A percentile compares a stretch with the other conserved stretches of the same genome.
Evolutionary conservation across 2,113 vertebrate species (phyloP).

Genomic region (Motacilla tschutschensis): DNA sequence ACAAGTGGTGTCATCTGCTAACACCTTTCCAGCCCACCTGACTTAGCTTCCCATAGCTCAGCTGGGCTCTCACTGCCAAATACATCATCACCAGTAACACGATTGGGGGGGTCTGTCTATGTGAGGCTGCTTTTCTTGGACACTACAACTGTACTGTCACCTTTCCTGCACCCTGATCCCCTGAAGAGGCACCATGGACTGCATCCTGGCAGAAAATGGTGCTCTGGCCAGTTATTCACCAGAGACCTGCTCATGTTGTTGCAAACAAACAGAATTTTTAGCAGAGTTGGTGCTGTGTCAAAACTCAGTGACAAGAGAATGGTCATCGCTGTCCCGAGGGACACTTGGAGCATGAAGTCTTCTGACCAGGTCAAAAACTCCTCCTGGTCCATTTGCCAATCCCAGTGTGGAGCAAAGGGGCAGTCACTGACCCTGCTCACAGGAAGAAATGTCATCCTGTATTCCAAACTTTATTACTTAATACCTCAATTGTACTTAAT

Average conservation of each 20-base stretch:
- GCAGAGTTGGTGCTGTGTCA: background rate
- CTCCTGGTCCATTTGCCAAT: background rate
- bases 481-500: slow-evolving; percentile 53
- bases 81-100: background rate
- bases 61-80: background rate
- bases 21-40: background rate
- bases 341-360: background rate
- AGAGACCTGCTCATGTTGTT: background rate
- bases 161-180: background rate
- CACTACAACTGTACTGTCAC: background rate
- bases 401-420: fast-evolving
- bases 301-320: background rate
- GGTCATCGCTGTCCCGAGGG: fast-evolving
- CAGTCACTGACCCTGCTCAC: background rate
- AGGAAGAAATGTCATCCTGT: background rate
- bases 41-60: background rate
- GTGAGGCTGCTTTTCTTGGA: background rate
- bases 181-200: background rate
- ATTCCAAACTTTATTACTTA: slow-evolving; percentile 38
- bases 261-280: background rate
- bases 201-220: background rate
- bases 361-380: background rate
- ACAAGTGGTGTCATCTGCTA: background rate
- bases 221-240: background rate
- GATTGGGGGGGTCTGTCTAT: fast-evolving